Base-by-base conservation (phyloP, 2,888 invertebrate genomes). In the Agonopterix arenella region DNA sequence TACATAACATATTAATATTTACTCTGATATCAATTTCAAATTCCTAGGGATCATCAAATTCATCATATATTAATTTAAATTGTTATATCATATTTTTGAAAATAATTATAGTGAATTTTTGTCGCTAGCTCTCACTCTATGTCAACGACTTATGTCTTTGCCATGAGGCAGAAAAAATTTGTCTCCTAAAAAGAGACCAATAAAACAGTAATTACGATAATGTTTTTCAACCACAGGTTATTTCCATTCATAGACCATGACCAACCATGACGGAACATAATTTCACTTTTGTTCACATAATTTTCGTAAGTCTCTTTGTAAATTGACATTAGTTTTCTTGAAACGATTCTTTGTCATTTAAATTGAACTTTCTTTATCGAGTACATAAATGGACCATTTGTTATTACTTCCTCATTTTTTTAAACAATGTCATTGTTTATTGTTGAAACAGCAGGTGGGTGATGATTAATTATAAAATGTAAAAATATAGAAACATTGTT, bases 241-340 rank as follows among this genome's bases (percentile, higher is more conserved):
- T 48, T 50, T 56, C 55, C 58, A 54, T 51, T 52, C 55, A 64
- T 51, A 62, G 55, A 61, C 63, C 65, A 64, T 70, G 64, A 73
- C 73, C 51, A 55, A 57, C 63, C 65, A 64, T 70, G 64, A 73
- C 73, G 52, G 54, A 57, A 62, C 51, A 52, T 52, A 52, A n/a
- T 58, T 42, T 48, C 38, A 13, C 46, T 38, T 36, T 38, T 46
- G 51, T 55, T 51, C 40, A 16, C 48, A 40, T 40, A 9, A n/a
- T 40, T 50, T 51, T 49, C 45, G 41, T 46, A 49, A 37, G 40
- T 46, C 10, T 16, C 2, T n/a, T n/a, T n/a, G 40, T 28, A 5
- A 28, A 28, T 28, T 28, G n/a, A 40, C 40, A 40, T 36, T 41
- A 28, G 11, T 47, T 42, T 47, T 13, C n/a, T 47, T 9, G 10